Conservation (phyloP, 1,140 invertebrate genomes). For the Dinoponera quadriceps region DNA sequence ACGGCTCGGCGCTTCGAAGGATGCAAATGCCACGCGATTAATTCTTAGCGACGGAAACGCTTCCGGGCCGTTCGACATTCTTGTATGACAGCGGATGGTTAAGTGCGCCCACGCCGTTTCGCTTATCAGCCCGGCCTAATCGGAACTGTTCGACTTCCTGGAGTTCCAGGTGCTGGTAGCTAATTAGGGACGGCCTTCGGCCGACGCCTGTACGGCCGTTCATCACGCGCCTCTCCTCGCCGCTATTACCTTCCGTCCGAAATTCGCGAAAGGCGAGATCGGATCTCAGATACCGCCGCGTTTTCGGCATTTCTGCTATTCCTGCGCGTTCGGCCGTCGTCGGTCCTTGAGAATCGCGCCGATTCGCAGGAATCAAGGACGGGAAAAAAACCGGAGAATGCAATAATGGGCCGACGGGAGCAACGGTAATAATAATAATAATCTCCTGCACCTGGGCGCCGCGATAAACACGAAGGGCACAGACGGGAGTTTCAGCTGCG, state of each 20-base stretch:
- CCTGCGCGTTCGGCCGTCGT: background rate
- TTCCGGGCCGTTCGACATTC: constrained; percentile 63
- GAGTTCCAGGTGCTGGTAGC: constrained; percentile 41
- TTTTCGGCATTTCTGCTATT: constrained; percentile 21
- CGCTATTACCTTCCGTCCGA: constrained; percentile 5
- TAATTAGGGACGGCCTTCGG: constrained; percentile 51
- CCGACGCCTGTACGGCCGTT: constrained; percentile 35
- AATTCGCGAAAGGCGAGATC: constrained; percentile 31
- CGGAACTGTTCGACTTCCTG: constrained; percentile 55
- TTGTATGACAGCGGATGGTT: constrained; percentile 64
- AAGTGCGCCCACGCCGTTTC: constrained; percentile 31
- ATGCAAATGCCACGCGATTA: constrained; percentile 52
- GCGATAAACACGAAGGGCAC: constrained; percentile 43
- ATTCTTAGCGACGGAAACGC: constrained; percentile 57
- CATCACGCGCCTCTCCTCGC: constrained; percentile 54
- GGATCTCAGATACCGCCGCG: constrained; percentile 6
- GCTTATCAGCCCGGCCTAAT: constrained; percentile 58
- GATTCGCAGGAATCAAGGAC: background rate
- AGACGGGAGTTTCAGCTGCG: constrained; percentile 23
- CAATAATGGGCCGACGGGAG: constrained; percentile 32
- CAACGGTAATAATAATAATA: constrained; percentile 60
- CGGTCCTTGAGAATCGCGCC: background rate
- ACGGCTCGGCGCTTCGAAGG: background rate
- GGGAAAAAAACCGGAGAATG: background rate
- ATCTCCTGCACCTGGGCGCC: constrained; percentile 18